Percentiles rank a stretch among this genome's conserved stretches.
Conservation (phyloP, 1,140 invertebrate species). For the Epicauta chinensis region DNA sequence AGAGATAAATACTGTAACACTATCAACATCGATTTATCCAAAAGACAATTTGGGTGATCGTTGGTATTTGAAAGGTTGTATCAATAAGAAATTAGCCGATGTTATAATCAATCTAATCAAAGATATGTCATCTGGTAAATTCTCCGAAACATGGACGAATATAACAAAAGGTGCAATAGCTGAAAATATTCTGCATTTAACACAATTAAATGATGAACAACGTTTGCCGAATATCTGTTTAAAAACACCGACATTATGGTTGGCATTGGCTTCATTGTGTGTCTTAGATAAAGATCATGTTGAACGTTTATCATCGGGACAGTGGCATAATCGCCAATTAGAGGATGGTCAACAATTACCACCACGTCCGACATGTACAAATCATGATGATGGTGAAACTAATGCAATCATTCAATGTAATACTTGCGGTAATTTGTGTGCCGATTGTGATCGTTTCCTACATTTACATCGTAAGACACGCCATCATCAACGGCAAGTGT, state of each 20-base stretch:
- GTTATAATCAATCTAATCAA: conserved; percentile 81
- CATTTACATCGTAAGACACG: conserved; percentile 87
- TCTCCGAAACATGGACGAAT: conserved; percentile 78
- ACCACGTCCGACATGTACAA: conserved; percentile 78
- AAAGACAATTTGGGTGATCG: conserved; percentile 51
- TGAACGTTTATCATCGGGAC: conserved; percentile 58
- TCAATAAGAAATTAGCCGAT: conserved; percentile 77
- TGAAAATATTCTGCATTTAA: conserved; percentile 81
- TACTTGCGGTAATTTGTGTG: conserved; percentile 86
- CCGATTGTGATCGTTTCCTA: conserved; percentile 91
- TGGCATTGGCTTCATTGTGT: conserved; percentile 87
- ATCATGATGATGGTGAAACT: conserved; percentile 96
- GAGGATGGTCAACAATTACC: conserved; percentile 53
- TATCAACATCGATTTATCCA: conserved; percentile 53
- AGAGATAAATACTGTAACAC: conserved; percentile 53
- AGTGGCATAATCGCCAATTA: conserved; percentile 51
- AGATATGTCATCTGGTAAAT: conserved; percentile 85
- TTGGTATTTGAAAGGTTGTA: conserved; percentile 84
- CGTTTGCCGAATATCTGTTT: conserved; percentile 71
- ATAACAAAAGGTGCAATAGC: conserved; percentile 88
- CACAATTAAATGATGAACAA: conserved; percentile 68
- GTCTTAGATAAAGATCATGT: conserved; percentile 89
- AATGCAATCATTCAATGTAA: conserved; percentile 89
- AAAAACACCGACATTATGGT: conserved; percentile 79
- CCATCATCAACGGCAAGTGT: conserved; percentile 84